Evolutionary conservation across 2,113 vertebrate species (phyloP).

Genomic region (Myotis davidii): DNA sequence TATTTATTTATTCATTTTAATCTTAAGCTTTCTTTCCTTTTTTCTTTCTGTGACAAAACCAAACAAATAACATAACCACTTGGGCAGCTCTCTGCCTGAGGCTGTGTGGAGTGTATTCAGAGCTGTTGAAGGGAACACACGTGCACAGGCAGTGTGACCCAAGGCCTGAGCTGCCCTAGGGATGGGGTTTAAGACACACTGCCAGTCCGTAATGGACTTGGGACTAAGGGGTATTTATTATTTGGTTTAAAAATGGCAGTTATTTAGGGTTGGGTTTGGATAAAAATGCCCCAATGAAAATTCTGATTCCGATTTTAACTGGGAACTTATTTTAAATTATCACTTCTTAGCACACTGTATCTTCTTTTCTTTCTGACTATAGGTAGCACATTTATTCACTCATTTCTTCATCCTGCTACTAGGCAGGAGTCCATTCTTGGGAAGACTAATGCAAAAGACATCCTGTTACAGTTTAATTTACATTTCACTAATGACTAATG

Average conservation of each 20-base stretch:
- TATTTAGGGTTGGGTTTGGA: neutral
- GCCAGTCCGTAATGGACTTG: too few relatives aligned
- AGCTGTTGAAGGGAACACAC: neutral
- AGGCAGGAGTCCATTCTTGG: neutral
- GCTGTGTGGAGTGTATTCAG: neutral
- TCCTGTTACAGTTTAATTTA: neutral
- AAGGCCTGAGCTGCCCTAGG: neutral
- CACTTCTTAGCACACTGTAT: neutral
- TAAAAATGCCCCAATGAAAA: neutral
- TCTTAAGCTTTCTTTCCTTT: neutral
- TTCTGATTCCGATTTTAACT: slow-evolving; percentile 1
- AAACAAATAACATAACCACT: neutral
- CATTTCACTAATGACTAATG: neutral
- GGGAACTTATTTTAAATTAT: neutral
- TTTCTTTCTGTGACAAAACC: neutral
- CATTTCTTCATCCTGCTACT: neutral
- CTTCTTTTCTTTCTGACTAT: neutral
- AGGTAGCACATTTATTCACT: neutral
- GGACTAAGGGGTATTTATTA: neutral
- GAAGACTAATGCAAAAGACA: neutral
- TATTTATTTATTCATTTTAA: neutral
- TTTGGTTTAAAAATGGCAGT: neutral
- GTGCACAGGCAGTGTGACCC: neutral
- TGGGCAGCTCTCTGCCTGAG: neutral
- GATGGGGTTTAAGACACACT: neutral